phyloP scores from a whole-genome alignment of 2,113 vertebrate species.

The Rattus rattus region DNA sequence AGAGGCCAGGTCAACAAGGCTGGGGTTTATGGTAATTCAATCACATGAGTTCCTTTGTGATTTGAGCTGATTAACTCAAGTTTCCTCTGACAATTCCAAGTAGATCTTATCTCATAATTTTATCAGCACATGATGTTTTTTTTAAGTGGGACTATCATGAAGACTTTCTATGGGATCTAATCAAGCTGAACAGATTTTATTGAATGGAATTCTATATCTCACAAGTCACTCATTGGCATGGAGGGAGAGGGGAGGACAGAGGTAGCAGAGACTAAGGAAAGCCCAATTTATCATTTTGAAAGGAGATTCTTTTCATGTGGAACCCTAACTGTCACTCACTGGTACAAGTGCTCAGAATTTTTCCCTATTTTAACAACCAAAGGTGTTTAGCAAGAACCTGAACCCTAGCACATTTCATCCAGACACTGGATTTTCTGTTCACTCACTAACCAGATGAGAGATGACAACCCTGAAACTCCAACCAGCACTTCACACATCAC shows the following conservation, averaged over 20 bases:
- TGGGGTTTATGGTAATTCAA: neutral
- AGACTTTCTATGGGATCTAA: neutral
- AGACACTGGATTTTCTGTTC: conserved; percentile 38
- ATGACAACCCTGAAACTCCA: conserved; percentile 65
- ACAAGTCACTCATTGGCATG: neutral
- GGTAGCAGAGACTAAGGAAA: neutral
- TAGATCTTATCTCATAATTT: conserved; percentile 16
- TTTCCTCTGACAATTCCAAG: neutral
- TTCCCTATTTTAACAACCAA: conserved; percentile 15
- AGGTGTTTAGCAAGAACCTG: conserved; percentile 54
- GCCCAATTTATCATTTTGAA: neutral
- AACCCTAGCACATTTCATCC: conserved; percentile 31
- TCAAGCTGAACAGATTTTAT: neutral
- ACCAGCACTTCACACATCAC: conserved; percentile 62
- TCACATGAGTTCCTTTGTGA: neutral
- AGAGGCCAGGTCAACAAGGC: neutral
- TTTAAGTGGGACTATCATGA: neutral
- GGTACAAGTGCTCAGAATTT: conserved; percentile 13
- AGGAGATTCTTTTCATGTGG: neutral
- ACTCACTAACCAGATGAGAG: conserved; percentile 68
- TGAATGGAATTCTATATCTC: neutral
- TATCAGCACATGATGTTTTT: neutral
- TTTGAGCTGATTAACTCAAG: neutral
- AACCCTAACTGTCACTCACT: conserved; percentile 35
- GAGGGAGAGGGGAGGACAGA: rapidly evolving